Percentiles rank a stretch among this genome's conserved stretches.
Evolutionary conservation across 2,888 invertebrate genomes (phyloP).

Genomic region (Harpagoxenus sublaevis): DNA sequence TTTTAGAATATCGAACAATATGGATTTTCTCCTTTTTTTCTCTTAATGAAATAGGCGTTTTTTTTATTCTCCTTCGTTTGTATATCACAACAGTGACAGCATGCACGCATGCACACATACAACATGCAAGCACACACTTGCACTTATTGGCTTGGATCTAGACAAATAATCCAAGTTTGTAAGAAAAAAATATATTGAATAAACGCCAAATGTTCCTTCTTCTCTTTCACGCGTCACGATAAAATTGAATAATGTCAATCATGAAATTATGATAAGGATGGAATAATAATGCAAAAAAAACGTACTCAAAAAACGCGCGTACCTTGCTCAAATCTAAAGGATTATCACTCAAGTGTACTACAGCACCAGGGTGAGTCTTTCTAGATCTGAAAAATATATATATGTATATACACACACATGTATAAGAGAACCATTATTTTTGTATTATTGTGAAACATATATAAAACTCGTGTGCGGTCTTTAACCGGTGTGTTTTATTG

Average conservation of each 20-base stretch:
- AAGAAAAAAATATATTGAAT: constrained; percentile 49
- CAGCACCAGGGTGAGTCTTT: constrained; percentile 98
- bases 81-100: constrained; percentile 67
- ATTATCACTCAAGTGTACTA: constrained; percentile 98
- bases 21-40: constrained; percentile 17
- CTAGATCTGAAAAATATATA: constrained; percentile 91
- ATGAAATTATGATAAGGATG: constrained; percentile 75
- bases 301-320: constrained; percentile 80
- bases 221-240: constrained; percentile 53
- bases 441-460: constrained; percentile 48
- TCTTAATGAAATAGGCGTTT: constrained; percentile 46
- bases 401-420: constrained; percentile 68
- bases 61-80: constrained; percentile 53
- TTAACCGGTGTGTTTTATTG: constrained; percentile 22
- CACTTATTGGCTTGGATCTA: constrained; percentile 61
- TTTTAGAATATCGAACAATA: constrained; percentile 32
- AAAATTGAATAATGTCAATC: constrained; percentile 62
- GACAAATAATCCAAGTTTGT: constrained; percentile 51
- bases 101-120: constrained; percentile 78
- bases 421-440: constrained; percentile 55
- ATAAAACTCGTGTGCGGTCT: constrained; percentile 46
- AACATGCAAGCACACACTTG: constrained; percentile 76
- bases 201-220: constrained; percentile 46
- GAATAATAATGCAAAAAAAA: constrained; percentile 77
- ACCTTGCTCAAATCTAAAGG: constrained; percentile 99